phyloP scores from a whole-genome alignment of 2,888 invertebrate species.

The Coelinius sp. region DNA sequence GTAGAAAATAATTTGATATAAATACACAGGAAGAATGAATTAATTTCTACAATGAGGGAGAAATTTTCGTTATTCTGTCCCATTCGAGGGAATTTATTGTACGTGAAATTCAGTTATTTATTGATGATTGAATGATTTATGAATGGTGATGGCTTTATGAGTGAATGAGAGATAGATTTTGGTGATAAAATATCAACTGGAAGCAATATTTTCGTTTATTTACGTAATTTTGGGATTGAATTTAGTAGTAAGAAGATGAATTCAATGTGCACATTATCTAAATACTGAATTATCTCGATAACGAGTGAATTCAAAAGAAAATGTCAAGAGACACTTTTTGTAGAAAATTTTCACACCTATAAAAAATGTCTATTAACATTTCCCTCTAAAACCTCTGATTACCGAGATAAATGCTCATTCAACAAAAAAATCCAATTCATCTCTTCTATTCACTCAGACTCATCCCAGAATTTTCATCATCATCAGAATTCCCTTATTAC shows the following conservation, averaged over 20 bases:
- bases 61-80: constrained; percentile 17
- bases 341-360: no score
- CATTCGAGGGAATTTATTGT: neutral
- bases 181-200: neutral
- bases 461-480: neutral
- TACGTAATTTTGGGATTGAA: neutral
- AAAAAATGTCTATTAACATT: no score
- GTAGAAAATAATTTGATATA: constrained; percentile 79
- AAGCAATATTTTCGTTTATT: neutral
- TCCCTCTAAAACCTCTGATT: no score
- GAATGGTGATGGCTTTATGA: neutral
- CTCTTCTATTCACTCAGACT: neutral
- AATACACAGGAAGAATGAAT: neutral
- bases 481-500: neutral
- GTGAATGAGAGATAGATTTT: neutral
- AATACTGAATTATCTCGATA: no score
- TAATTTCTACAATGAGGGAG: constrained; percentile 49
- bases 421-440: no score
- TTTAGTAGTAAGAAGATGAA: neutral
- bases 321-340: no score
- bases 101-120: constrained; percentile 13
- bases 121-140: constrained; percentile 6
- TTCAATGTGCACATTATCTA: neutral
- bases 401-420: no score
- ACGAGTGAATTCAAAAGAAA: no score